A percentile compares a stretch with the other conserved stretches of the same genome.
phyloP scores from a whole-genome alignment of 2,113 vertebrate genomes.

The Motacilla tschutschensis region DNA sequence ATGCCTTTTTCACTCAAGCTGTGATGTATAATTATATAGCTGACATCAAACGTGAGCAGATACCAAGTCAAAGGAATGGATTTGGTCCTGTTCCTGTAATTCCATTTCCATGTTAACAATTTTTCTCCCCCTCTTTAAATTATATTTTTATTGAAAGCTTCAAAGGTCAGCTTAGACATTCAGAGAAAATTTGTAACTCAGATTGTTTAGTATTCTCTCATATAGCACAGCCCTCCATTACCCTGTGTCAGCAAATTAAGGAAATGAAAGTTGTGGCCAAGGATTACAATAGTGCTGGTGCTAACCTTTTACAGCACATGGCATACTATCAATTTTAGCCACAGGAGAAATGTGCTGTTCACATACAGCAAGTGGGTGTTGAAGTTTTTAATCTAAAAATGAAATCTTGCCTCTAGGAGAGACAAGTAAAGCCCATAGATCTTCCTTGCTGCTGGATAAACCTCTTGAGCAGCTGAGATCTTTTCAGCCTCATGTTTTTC shows the following conservation, averaged over 20 bases:
- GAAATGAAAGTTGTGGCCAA: constrained; percentile 47
- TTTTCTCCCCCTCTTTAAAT: constrained; percentile 17
- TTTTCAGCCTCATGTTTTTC: not conserved
- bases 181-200: constrained; percentile 4
- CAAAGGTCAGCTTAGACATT: constrained; percentile 12
- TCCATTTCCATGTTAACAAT: constrained; percentile 31
- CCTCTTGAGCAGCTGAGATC: not conserved
- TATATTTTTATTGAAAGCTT: constrained; percentile 34
- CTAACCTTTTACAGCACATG: constrained; percentile 59
- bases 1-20: constrained; percentile 12
- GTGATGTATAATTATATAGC: constrained; percentile 7
- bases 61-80: constrained; percentile 10
- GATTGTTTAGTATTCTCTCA: constrained; percentile 22
- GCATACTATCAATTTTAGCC: constrained; percentile 50
- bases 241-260: constrained; percentile 37
- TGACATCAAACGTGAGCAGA: constrained; percentile 24
- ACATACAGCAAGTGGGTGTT: constrained; percentile 9
- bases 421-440: not conserved
- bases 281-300: constrained; percentile 57
- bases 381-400: constrained; percentile 55
- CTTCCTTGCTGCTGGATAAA: constrained; percentile 10
- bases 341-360: constrained; percentile 33
- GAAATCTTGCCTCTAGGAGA: constrained; percentile 30
- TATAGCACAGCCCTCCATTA: not conserved
- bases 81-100: constrained; percentile 16